These are phyloP conservation scores for Sebastes oblongus DNA, from an alignment of 2,797 vertebrate species.

Conservation along the genomic window DNA sequence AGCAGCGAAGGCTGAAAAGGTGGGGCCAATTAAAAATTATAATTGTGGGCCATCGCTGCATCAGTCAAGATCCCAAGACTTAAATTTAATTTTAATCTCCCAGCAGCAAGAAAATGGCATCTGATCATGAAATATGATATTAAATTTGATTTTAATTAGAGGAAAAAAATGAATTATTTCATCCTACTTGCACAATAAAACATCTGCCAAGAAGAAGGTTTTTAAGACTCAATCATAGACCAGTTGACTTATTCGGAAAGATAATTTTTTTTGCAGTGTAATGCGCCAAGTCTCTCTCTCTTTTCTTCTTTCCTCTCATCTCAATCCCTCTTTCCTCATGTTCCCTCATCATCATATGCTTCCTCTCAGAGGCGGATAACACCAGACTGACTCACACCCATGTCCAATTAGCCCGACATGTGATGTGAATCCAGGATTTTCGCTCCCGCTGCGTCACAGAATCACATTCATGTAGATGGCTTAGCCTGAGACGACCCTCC, in stretches of 20 bases:
- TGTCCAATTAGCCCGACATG: conserved; percentile 63
- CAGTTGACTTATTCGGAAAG: not conserved
- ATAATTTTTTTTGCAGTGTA: conserved; percentile 35
- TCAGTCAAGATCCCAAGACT: not conserved
- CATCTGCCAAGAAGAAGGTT: not conserved
- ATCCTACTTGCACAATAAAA: not conserved
- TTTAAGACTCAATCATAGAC: not conserved
- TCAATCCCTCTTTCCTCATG: conserved; percentile 5
- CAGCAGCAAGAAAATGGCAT: not conserved
- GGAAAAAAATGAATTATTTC: not conserved
- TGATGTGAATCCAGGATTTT: conserved; percentile 53
- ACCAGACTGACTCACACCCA: conserved; percentile 43
- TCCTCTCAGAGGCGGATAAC: conserved; percentile 28
- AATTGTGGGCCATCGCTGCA: too few relatives aligned
- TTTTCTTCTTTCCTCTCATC: conserved; percentile 5
- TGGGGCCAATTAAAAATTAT: too few relatives aligned
- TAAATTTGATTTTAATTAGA: not conserved
- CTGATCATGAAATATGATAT: not conserved
- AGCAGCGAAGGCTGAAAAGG: not conserved
- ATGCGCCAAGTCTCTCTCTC: conserved; percentile 26
- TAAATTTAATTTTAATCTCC: not conserved
- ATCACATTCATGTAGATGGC: conserved; percentile 28
- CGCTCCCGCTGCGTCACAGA: conserved; percentile 44
- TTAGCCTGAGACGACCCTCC: conserved; percentile 46
- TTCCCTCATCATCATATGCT: conserved; percentile 35